Base-by-base conservation (phyloP, 2,797 vertebrate genomes). In the Smutsia gigantea region DNA sequence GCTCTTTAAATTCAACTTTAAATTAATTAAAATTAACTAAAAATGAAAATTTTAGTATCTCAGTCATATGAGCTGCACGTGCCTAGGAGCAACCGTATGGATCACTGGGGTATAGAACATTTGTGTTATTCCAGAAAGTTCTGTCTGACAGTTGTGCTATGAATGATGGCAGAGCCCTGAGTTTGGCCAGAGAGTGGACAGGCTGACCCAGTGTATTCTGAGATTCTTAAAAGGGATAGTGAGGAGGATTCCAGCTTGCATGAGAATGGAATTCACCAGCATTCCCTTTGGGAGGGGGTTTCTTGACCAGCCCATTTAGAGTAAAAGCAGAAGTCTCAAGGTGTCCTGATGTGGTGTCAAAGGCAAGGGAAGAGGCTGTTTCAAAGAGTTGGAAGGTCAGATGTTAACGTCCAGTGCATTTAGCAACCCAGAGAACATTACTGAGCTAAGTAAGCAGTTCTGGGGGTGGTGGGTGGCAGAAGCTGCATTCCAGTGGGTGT, bases 1-100 rank as follows among this genome's bases (percentile, higher is more conserved):
- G 34, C 57, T 63, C n/a, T 88, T 89, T 71, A 61, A 94, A 94
- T 81, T 83, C 42, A 74, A 63, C 75, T 93, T 83, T 71, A 85
- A 71, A n/a, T 93, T 57, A 88, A 96, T 87, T 86, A 93, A 86
- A 84, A 55, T 69, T 42, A 59, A 74, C 75, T 87, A 87, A 82
- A 77, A 88, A 37, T 71, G n/a, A 82, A 91, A 77, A 12, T 27
- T 75, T 64, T 39, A 53, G 2, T 82, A 87, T 93, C 75, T 71
- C 10, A 3, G 7, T 77, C 39, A 0, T 10, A 37, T 46, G 34
- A 63, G 14, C 79, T 85, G 13, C 59, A 25, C n/a, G 55, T 72
- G 53, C 49, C 1, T 4, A 29, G 34, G 72, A 64, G 64, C 21
- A 34, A n/a, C 42, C 53, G 23, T 3, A 8, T 68, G 64, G 46